These are phyloP conservation scores for Phthorimaea operculella DNA, from an alignment of 1,140 invertebrate species.

Conservation along the genomic window DNA sequence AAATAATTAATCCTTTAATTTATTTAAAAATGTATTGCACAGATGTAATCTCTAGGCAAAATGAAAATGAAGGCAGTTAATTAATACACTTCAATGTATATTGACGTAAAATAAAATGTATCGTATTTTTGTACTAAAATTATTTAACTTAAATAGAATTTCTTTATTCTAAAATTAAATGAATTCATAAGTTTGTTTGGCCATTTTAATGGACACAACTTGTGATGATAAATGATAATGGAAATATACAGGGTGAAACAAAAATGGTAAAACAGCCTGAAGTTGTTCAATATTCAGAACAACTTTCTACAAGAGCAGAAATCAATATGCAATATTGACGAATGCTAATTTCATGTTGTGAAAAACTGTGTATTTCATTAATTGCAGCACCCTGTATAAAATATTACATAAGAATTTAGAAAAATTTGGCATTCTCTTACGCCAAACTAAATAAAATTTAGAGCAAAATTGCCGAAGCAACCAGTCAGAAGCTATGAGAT, in stretches of 20 bases:
- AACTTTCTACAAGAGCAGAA: too few relatives aligned
- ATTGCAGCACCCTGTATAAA: too few relatives aligned
- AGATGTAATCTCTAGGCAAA: background rate
- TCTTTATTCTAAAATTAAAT: slow-evolving; percentile 14
- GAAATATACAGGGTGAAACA: background rate
- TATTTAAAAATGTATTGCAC: background rate
- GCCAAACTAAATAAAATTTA: background rate
- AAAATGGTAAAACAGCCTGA: too few relatives aligned
- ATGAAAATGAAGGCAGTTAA: background rate
- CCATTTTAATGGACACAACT: slow-evolving; percentile 21
- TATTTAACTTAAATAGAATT: slow-evolving; percentile 43
- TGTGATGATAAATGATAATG: slow-evolving; percentile 27
- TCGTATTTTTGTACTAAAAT: slow-evolving; percentile 53
- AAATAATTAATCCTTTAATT: background rate
- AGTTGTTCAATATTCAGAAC: too few relatives aligned
- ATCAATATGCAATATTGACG: too few relatives aligned
- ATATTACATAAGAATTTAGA: background rate
- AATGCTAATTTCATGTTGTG: too few relatives aligned
- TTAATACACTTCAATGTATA: background rate
- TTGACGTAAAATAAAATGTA: background rate
- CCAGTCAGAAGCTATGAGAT: slow-evolving; percentile 49
- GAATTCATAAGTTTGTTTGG: slow-evolving; percentile 13
- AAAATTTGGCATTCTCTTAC: background rate
- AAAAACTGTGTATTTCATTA: too few relatives aligned
- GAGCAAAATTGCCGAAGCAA: slow-evolving; percentile 31